A percentile compares a stretch with the other conserved stretches of the same genome.
phyloP scores from a whole-genome alignment of 2,797 vertebrate species.

The Acropternis orthonyx region DNA sequence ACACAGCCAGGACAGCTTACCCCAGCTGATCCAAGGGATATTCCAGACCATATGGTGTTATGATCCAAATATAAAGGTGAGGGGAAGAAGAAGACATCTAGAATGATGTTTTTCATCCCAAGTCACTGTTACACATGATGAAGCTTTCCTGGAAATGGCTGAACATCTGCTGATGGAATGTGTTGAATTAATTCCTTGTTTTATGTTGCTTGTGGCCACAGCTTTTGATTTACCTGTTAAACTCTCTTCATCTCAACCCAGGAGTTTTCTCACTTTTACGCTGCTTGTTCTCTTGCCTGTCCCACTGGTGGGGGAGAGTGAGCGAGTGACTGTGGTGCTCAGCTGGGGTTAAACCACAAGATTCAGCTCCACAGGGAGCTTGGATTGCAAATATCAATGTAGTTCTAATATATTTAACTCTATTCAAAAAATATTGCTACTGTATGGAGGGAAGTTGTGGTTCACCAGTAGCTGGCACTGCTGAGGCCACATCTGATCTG shows the following conservation, averaged over 20 bases:
- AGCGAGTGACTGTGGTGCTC: neutral
- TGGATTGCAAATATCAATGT: neutral
- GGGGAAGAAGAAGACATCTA: neutral
- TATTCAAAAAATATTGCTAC: neutral
- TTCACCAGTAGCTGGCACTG: neutral
- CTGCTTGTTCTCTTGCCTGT: neutral
- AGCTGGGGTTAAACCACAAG: neutral
- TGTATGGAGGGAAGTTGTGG: neutral
- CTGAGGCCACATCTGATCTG: neutral
- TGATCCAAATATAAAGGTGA: neutral
- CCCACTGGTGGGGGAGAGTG: neutral
- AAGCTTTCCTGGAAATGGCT: neutral
- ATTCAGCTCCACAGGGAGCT: neutral
- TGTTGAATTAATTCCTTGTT: neutral
- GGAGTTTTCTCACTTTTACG: neutral
- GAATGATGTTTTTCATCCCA: rapidly evolving
- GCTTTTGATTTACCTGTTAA: neutral
- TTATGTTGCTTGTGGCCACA: neutral
- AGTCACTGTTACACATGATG: rapidly evolving
- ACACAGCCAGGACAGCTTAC: neutral
- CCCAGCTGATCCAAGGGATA: neutral
- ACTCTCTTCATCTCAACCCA: neutral
- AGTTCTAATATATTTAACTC: neutral
- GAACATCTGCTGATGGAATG: neutral
- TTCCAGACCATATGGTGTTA: neutral